Conservation (phyloP, 2,888 invertebrate genomes). For the Crossocerus cetratus region DNA sequence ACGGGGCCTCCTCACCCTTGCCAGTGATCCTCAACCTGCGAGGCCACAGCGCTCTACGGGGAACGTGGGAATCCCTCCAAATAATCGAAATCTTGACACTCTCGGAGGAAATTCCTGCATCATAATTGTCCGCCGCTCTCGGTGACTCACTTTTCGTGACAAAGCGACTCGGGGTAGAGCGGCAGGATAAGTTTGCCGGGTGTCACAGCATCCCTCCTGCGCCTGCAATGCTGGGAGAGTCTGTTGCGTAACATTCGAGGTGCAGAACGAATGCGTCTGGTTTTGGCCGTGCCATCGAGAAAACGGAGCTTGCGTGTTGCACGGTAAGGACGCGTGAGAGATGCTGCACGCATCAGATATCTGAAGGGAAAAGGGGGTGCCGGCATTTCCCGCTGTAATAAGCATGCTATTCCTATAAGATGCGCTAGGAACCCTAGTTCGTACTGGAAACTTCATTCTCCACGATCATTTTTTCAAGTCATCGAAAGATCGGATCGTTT, state of each 20-base stretch:
- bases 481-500: not conserved
- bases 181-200: not conserved
- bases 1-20: constrained; percentile 45
- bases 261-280: constrained; percentile 37
- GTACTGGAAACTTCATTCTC: constrained; percentile 15
- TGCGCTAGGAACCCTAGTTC: not conserved
- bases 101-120: not conserved
- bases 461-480: not conserved
- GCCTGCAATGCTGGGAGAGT: constrained; percentile 8
- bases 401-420: not conserved
- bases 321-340: constrained; percentile 44
- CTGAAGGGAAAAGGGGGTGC: constrained; percentile 11
- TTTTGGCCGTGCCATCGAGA: constrained; percentile 25
- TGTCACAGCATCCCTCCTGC: constrained; percentile 3
- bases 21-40: constrained; percentile 49
- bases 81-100: not conserved
- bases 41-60: not conserved
- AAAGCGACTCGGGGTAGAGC: not conserved
- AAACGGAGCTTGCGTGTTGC: constrained; percentile 25
- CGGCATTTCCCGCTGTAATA: constrained; percentile 24
- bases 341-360: constrained; percentile 38
- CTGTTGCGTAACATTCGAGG: constrained; percentile 47
- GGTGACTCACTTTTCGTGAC: not conserved
- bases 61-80: constrained; percentile 52
- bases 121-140: not conserved